These are phyloP conservation scores for Tetraneura akinire DNA, from an alignment of 1,140 invertebrate genomes.

Conservation along the genomic window DNA sequence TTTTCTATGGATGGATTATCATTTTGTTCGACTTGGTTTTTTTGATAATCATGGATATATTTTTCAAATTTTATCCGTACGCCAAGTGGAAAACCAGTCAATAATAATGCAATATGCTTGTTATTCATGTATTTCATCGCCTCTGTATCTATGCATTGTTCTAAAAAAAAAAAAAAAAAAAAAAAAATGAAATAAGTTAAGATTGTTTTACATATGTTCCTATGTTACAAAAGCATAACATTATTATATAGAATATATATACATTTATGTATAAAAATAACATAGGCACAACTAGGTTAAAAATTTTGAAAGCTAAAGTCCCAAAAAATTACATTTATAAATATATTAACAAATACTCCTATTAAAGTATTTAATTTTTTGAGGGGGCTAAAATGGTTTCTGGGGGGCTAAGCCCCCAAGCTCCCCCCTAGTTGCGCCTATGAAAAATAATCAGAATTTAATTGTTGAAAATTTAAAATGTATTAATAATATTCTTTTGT, in stretches of 20 bases:
- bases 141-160: background rate
- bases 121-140: background rate
- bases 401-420: too few species aligned
- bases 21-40: background rate
- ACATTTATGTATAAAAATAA: too few species aligned
- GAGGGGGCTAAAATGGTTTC: too few species aligned
- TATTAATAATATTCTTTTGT: background rate
- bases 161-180: background rate
- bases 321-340: too few species aligned
- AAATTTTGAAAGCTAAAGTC: too few species aligned
- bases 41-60: background rate
- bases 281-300: too few species aligned
- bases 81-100: background rate
- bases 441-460: background rate
- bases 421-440: background rate
- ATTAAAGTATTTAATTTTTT: too few species aligned
- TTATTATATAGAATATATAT: too few species aligned
- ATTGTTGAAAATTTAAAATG: background rate
- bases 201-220: too few species aligned
- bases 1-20: background rate
- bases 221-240: too few species aligned
- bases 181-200: too few species aligned
- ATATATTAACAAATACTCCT: too few species aligned
- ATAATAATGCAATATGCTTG: background rate
- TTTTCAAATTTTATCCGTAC: background rate